Evolutionary conservation across 2,113 vertebrate species (phyloP).

Genomic region (Aspiorhynchus laticeps): DNA sequence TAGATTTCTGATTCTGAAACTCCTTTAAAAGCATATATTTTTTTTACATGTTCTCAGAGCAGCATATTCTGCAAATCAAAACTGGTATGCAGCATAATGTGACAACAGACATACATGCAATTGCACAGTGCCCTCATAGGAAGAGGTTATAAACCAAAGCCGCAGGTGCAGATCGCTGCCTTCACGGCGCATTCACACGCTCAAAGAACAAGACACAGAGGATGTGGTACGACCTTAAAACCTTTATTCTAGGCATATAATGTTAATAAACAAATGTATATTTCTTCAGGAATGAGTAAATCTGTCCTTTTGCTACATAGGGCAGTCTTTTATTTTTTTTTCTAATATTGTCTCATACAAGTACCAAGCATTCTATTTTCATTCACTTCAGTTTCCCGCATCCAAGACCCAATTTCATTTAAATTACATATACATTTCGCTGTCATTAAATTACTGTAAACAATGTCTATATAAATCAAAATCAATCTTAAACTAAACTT

Average conservation of each 20-base stretch:
- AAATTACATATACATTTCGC: neutral
- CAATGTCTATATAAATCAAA: neutral
- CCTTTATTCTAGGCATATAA: neutral
- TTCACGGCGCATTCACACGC: neutral
- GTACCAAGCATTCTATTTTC: neutral
- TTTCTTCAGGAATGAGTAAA: neutral
- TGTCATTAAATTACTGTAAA: neutral
- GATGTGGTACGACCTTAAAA: neutral
- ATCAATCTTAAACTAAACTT: neutral
- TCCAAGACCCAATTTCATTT: neutral
- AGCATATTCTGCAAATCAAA: neutral
- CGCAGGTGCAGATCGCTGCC: slow-evolving; percentile 7
- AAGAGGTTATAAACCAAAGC: slow-evolving; percentile 34
- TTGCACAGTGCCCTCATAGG: neutral
- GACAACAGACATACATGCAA: neutral
- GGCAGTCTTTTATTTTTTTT: neutral
- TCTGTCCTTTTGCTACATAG: neutral
- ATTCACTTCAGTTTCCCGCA: neutral
- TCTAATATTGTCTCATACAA: neutral
- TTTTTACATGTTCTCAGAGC: neutral
- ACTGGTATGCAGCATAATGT: neutral
- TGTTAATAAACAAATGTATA: neutral
- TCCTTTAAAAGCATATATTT: neutral
- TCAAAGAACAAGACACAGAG: neutral
- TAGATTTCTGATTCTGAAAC: neutral